Evolutionary conservation across 2,888 invertebrate genomes (phyloP).

Genomic region (Harpalus rufipes): DNA sequence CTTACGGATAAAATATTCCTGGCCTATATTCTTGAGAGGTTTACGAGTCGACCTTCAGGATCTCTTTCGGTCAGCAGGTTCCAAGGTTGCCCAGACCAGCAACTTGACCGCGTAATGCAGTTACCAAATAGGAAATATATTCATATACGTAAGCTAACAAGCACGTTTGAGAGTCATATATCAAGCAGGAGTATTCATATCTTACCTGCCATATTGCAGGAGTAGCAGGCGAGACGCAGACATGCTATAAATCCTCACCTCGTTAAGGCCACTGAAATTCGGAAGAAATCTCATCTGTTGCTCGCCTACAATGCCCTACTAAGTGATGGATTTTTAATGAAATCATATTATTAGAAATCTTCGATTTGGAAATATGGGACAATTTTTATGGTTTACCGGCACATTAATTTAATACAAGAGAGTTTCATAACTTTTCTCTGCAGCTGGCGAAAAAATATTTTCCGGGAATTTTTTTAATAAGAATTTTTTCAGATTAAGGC

Average conservation of each 20-base stretch:
- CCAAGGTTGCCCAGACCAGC: slow-evolving; percentile 21
- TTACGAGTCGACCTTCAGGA: slow-evolving; percentile 36
- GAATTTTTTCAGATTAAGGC: too few relatives aligned
- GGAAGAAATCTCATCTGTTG: slow-evolving; percentile 55
- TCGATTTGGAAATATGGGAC: slow-evolving; percentile 31
- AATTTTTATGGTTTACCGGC: slow-evolving; percentile 2
- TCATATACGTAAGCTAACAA: slow-evolving; percentile 69
- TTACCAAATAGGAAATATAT: slow-evolving; percentile 60
- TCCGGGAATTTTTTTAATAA: too few relatives aligned
- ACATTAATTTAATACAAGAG: slow-evolving; percentile 10
- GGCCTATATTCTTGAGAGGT: slow-evolving; percentile 8
- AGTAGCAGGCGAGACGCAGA: slow-evolving; percentile 27
- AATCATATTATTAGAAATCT: slow-evolving; percentile 29
- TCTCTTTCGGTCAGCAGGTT: slow-evolving; percentile 55
- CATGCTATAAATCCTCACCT: slow-evolving; percentile 45
- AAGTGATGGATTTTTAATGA: slow-evolving; percentile 37
- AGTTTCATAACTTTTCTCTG: not conserved
- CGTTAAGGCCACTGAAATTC: slow-evolving; percentile 53
- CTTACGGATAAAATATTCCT: slow-evolving; percentile 11
- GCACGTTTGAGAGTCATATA: slow-evolving; percentile 71
- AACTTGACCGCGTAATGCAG: slow-evolving; percentile 29
- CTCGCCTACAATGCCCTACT: slow-evolving; percentile 9
- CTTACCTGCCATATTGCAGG: slow-evolving; percentile 54
- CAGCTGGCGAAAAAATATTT: too few relatives aligned
- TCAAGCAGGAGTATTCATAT: slow-evolving; percentile 67